Percentiles rank a stretch among this genome's conserved stretches.
These are phyloP conservation scores for Drosophila miranda DNA, from an alignment of 1,140 invertebrate species.

Conservation along the genomic window DNA sequence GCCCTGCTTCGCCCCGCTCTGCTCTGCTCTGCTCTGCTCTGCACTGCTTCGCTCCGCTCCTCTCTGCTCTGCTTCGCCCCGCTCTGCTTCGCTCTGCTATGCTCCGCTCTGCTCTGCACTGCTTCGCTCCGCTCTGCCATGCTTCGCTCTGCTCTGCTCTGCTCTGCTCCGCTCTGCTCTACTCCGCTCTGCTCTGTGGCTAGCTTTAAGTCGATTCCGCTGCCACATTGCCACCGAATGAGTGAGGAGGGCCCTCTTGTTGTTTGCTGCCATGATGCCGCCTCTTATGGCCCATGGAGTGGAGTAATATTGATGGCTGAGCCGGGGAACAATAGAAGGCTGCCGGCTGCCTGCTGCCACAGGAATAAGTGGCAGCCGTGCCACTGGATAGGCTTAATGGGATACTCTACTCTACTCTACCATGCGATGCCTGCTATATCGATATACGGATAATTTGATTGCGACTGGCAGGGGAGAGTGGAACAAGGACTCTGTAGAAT, in stretches of 20 bases:
- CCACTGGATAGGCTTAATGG: slow-evolving; percentile 23
- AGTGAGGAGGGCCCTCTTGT: no score
- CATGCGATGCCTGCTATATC: slow-evolving; percentile 4
- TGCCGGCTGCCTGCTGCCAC: background rate
- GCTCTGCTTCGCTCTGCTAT: no score
- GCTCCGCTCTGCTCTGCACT: no score
- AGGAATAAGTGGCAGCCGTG: slow-evolving; percentile 11
- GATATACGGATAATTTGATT: slow-evolving; percentile 11
- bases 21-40: no score
- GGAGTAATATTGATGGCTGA: slow-evolving; percentile 14
- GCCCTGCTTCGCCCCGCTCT: no score
- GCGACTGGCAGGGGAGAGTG: background rate
- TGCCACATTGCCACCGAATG: slow-evolving; percentile 38
- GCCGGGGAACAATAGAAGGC: slow-evolving; percentile 36
- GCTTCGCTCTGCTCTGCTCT: background rate
- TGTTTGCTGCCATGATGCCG: slow-evolving; percentile 27
- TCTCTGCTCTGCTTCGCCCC: no score
- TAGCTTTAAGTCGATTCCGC: slow-evolving; percentile 45
- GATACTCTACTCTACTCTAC: slow-evolving; percentile 4
- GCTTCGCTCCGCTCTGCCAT: no score
- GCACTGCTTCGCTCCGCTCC: no score
- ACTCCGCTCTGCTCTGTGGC: background rate
- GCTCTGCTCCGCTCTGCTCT: slow-evolving; percentile 1
- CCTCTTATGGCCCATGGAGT: slow-evolving; percentile 11
- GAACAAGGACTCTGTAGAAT: no score